Percentiles rank a stretch among this genome's conserved stretches.
Evolutionary conservation across 2,113 vertebrate species (phyloP).

Genomic region (Corydoras maculifer): DNA sequence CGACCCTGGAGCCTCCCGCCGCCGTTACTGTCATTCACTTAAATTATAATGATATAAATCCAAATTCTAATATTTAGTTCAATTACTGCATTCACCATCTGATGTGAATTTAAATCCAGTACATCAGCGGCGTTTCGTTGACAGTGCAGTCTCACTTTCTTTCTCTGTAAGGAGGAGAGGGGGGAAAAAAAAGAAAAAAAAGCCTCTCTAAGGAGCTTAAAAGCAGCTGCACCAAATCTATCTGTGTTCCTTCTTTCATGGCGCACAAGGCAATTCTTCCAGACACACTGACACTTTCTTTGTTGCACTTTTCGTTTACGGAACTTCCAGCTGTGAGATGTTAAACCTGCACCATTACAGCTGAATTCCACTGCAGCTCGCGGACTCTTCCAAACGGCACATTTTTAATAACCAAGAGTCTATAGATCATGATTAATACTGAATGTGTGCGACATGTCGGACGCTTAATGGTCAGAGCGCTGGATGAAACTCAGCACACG

Average conservation of each 20-base stretch:
- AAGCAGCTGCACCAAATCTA: conserved; percentile 11
- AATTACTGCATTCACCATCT: too few species aligned
- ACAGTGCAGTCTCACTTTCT: too few species aligned
- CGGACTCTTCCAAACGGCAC: background rate
- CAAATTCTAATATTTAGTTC: too few species aligned
- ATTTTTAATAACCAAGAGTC: conserved; percentile 16
- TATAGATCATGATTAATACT: conserved; percentile 25
- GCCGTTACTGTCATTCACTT: too few species aligned
- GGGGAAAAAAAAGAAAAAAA: too few species aligned
- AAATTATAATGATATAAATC: too few species aligned
- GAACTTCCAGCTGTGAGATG: conserved; percentile 20
- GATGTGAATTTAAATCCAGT: too few species aligned
- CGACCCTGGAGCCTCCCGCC: too few species aligned
- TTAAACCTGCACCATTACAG: conserved; percentile 18
- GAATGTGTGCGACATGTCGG: background rate
- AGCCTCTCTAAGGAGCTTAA: background rate
- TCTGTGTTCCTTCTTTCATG: conserved; percentile 7
- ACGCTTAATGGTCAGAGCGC: too few species aligned
- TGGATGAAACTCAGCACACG: too few species aligned
- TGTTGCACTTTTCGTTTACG: conserved; percentile 11
- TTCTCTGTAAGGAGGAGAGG: too few species aligned
- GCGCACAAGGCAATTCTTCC: conserved; percentile 1
- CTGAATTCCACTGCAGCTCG: background rate
- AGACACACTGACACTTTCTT: conserved; percentile 14
- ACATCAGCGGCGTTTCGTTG: too few species aligned